Evolutionary conservation across 2,113 vertebrate species (phyloP).

Genomic region (Oostethus manadensis): DNA sequence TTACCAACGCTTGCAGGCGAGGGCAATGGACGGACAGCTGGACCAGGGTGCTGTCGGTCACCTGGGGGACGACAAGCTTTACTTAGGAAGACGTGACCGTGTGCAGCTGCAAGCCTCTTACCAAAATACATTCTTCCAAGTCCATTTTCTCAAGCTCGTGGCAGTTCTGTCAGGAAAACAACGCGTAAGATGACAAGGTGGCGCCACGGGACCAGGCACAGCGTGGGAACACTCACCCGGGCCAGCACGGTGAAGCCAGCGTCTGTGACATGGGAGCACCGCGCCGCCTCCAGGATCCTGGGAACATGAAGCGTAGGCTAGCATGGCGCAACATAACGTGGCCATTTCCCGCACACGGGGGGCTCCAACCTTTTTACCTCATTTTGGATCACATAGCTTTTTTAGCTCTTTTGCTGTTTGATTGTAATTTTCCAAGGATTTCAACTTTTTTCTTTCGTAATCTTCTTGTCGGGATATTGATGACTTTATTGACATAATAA

Average conservation of each 20-base stretch:
- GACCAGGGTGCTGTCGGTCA: conserved; percentile 86
- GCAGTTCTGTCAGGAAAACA: conserved; percentile 74
- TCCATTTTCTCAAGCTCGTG: conserved; percentile 95
- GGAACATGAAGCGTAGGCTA: conserved; percentile 3
- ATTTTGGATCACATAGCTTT: too few relatives aligned
- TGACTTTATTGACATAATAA: too few relatives aligned
- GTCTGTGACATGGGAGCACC: conserved; percentile 88
- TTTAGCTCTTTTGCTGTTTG: too few relatives aligned
- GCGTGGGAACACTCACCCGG: conserved; percentile 71
- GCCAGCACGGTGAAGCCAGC: conserved; percentile 86
- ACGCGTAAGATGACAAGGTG: background rate
- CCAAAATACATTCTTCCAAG: conserved; percentile 91
- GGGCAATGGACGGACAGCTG: conserved; percentile 90
- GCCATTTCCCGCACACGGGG: too few relatives aligned
- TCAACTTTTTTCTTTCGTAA: too few relatives aligned
- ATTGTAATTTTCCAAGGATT: too few relatives aligned
- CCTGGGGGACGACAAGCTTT: conserved; percentile 63
- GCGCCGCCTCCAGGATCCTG: conserved; percentile 88
- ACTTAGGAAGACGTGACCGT: background rate
- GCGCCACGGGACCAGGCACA: background rate
- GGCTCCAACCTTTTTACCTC: too few relatives aligned
- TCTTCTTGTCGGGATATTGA: too few relatives aligned
- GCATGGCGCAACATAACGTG: too few relatives aligned
- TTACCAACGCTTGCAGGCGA: conserved; percentile 85
- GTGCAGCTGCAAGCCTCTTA: conserved; percentile 58